Conservation (phyloP, 2,888 invertebrate species). For the Koerneria pararmatus region DNA sequence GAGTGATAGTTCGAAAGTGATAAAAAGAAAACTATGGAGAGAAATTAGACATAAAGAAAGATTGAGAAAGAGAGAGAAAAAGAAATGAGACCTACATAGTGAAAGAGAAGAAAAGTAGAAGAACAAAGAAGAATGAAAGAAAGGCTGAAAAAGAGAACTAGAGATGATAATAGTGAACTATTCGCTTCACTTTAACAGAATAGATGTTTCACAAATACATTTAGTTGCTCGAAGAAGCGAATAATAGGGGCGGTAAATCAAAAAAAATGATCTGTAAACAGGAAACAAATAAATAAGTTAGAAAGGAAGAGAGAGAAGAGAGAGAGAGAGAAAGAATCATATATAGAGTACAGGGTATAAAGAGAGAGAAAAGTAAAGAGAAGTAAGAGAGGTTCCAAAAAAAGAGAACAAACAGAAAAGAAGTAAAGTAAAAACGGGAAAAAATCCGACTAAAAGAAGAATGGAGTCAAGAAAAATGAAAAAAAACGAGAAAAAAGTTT, state of each 20-base stretch:
- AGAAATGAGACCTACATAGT: too few species aligned
- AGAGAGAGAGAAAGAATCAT: constrained; percentile 25
- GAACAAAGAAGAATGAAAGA: too few species aligned
- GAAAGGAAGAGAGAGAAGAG: constrained; percentile 27
- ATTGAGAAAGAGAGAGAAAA: too few species aligned
- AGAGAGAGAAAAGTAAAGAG: neutral
- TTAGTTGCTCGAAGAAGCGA: neutral
- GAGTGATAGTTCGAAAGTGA: too few species aligned
- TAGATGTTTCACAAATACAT: neutral
- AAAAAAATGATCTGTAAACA: neutral
- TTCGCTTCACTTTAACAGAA: neutral
- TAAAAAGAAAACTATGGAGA: too few species aligned
- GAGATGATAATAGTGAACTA: too few species aligned
- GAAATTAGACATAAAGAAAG: neutral
- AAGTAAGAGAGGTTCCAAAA: too few species aligned
- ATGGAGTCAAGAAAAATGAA: too few species aligned
- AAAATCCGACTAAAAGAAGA: too few species aligned
- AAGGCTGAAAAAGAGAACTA: neutral
- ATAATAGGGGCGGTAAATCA: neutral
- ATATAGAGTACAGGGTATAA: neutral
- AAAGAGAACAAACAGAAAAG: too few species aligned
- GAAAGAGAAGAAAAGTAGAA: too few species aligned
- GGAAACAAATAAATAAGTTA: neutral
- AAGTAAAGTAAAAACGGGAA: too few species aligned
- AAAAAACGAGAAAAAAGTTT: neutral